phyloP scores from a whole-genome alignment of 2,888 invertebrate genomes.

The Andrena camellia region DNA sequence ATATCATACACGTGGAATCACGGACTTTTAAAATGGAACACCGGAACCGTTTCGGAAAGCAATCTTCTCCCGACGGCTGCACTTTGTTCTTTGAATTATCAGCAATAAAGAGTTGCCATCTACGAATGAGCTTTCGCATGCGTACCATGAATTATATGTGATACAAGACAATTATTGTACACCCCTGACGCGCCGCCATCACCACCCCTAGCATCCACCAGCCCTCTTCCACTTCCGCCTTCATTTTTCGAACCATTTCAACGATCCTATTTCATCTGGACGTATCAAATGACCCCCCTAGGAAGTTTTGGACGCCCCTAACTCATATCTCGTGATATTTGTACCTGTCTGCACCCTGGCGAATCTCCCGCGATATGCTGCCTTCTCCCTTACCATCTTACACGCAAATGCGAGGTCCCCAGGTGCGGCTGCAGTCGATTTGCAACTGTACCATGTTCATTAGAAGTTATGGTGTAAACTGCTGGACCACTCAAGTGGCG shows the following conservation, averaged over 20 bases:
- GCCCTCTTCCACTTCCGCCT: too few relatives aligned
- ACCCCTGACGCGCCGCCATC: too few relatives aligned
- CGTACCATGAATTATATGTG: conserved; percentile 20
- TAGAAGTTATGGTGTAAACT: conserved; percentile 26
- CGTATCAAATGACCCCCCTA: conserved; percentile 79
- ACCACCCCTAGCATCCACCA: too few relatives aligned
- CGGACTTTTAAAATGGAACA: neutral
- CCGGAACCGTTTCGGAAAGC: neutral
- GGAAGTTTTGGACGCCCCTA: conserved; percentile 74
- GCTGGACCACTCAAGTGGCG: neutral
- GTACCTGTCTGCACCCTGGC: conserved; percentile 74
- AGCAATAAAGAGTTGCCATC: neutral
- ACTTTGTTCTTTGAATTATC: neutral
- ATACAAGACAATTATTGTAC: too few relatives aligned
- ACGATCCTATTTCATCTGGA: conserved; percentile 73
- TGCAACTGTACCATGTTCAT: conserved; percentile 67
- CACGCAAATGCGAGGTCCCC: conserved; percentile 32
- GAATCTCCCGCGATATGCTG: conserved; percentile 57
- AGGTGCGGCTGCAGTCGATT: conserved; percentile 51
- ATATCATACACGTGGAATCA: conserved; percentile 9
- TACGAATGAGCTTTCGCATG: conserved; percentile 27
- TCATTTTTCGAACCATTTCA: conserved; percentile 61
- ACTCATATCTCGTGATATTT: conserved; percentile 77
- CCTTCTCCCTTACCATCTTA: neutral
- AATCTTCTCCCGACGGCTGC: neutral